These are phyloP conservation scores for Aquatica leii DNA, from an alignment of 2,888 invertebrate species.

Conservation along the genomic window DNA sequence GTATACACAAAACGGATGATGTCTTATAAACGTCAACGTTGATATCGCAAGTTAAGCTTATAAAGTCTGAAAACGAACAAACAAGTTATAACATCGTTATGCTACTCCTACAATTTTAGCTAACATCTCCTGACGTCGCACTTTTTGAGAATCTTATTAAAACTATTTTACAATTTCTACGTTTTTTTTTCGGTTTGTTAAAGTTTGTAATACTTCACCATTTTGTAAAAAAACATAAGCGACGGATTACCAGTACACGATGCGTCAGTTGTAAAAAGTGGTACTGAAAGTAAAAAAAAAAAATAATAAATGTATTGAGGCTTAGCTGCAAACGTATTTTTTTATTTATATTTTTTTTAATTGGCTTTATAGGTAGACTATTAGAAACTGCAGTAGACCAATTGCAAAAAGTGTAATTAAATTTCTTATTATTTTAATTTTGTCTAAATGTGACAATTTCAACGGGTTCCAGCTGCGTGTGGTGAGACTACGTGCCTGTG, in stretches of 20 bases:
- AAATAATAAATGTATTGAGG: background rate
- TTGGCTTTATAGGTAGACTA: too few species aligned
- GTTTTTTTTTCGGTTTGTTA: too few species aligned
- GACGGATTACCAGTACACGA: too few species aligned
- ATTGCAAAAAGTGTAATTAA: too few species aligned
- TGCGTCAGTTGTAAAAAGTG: too few species aligned
- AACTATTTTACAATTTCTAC: slow-evolving; percentile 8
- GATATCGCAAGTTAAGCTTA: slow-evolving; percentile 51
- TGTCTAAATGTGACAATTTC: slow-evolving; percentile 14
- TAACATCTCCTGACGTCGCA: slow-evolving; percentile 26
- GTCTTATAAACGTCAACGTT: slow-evolving; percentile 25
- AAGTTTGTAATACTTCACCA: too few species aligned
- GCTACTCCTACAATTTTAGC: slow-evolving; percentile 33
- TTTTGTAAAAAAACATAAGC: too few species aligned
- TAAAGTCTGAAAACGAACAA: slow-evolving; percentile 42
- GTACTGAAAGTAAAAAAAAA: background rate
- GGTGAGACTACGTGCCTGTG: slow-evolving; percentile 55
- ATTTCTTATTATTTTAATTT: slow-evolving; percentile 11
- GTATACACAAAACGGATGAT: background rate
- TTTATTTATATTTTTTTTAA: too few species aligned
- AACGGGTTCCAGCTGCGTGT: slow-evolving; percentile 43
- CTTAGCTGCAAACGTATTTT: too few species aligned
- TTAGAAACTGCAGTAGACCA: too few species aligned
- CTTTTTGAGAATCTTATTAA: slow-evolving; percentile 11
- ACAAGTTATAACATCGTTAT: slow-evolving; percentile 50